These are phyloP conservation scores for Orycteropus afer DNA, from an alignment of 2,113 vertebrate genomes.

Conservation along the genomic window DNA sequence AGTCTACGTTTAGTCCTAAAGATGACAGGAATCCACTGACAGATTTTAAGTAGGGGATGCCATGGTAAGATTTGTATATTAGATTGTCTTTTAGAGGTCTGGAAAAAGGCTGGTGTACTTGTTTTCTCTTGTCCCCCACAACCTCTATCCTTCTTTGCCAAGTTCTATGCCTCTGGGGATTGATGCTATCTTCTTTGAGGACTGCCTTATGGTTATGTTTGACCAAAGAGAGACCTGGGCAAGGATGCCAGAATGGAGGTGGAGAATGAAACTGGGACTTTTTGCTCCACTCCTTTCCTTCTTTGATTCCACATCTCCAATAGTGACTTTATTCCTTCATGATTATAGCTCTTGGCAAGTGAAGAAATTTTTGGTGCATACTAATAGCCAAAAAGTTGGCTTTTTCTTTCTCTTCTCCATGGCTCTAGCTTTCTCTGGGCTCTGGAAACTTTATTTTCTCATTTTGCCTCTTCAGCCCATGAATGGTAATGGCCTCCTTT, in stretches of 20 bases:
- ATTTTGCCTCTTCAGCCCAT: neutral
- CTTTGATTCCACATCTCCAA: neutral
- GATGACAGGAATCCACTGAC: neutral
- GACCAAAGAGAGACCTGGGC: neutral
- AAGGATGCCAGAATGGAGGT: neutral
- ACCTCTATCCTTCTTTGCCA: neutral
- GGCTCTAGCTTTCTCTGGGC: neutral
- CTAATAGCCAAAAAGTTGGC: too few species aligned
- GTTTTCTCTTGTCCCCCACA: neutral
- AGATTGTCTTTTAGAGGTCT: neutral
- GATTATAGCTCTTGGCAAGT: neutral
- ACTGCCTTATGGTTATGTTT: neutral
- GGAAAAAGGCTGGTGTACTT: neutral
- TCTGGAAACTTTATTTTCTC: constrained; percentile 7
- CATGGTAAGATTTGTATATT: neutral
- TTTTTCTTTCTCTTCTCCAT: neutral
- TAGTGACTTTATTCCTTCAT: neutral
- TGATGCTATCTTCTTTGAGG: neutral
- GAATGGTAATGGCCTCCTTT: neutral
- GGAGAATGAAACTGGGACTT: neutral
- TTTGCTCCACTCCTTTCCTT: neutral
- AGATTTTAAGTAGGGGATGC: neutral
- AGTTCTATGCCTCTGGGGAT: neutral
- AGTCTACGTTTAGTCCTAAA: neutral
- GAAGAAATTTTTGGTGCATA: too few species aligned